Evolutionary conservation across 2,888 invertebrate genomes (phyloP), one percentile per base, ranked within the genome.

Genomic region (Heliconius ismenius): DNA sequence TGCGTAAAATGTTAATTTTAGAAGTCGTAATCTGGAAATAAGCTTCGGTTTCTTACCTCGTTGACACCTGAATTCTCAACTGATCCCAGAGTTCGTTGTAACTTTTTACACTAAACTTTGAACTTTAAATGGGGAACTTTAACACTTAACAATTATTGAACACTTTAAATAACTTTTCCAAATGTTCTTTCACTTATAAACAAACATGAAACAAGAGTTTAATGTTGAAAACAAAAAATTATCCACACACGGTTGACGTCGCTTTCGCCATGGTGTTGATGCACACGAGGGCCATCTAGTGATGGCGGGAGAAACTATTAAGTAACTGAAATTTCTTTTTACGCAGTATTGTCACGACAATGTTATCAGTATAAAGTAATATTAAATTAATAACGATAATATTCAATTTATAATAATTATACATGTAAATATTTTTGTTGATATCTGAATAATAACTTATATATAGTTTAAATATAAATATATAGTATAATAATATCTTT

Each of bases 61-160:
- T 93, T 94, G 93, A 94, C 94, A 94, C 93, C 94, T 93, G 92
- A 93, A 92, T 89, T 90, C 90, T 89, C 86, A 89, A 92, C 89
- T 89, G 90, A 92, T 93, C 90, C 88, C 84, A 87, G 91, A 92
- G 92, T 92, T 92, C 91, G 92, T 92, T 92, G 90, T 82, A 92
- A 92, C 92, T 93, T 92, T 90, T 89, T 88, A 87, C 90, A 90
- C 89, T 85, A 90, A 91, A 90, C 91, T 91, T 90, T 84, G 77
- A 91, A 92, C 88, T 92, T 92, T 89, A 82, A 79, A 85, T 83
- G 81, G 85, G 86, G 81, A 89, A 87, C 88, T 81, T 84, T 83
- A 83, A 80, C 88, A 90, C 88, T 86, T 83, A 75, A 86, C 83
- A 84, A 84, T 84, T 84, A 80, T 80, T 81, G 81, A 84, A 89